Evolutionary conservation across 1,140 invertebrate genomes (phyloP).

Genomic region (Teleopsis dalmanni): DNA sequence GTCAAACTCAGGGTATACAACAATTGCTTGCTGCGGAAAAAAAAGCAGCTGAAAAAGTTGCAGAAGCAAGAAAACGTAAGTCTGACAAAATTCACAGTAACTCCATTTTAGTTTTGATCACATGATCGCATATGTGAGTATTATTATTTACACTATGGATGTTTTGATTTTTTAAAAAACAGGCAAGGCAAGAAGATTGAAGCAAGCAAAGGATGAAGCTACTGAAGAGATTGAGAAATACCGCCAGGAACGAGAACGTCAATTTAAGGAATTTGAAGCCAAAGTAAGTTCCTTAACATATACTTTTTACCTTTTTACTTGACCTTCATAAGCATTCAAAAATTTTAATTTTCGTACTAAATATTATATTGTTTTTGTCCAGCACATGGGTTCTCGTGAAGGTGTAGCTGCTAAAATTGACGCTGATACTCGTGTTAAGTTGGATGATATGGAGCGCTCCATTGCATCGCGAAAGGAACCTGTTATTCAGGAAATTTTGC

Average conservation of each 20-base stretch:
- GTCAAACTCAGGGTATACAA: constrained; percentile 95
- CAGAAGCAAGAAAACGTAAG: constrained; percentile 95
- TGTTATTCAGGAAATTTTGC: constrained; percentile 73
- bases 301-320: no score
- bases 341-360: background rate
- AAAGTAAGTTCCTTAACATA: constrained; percentile 58
- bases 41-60: constrained; percentile 92
- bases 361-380: constrained; percentile 15
- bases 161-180: constrained; percentile 9
- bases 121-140: background rate
- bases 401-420: constrained; percentile 79
- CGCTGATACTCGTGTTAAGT: constrained; percentile 68
- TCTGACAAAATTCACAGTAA: constrained; percentile 22
- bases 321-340: background rate
- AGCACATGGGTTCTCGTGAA: constrained; percentile 83
- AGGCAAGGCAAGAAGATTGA: constrained; percentile 81
- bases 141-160: constrained; percentile 14
- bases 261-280: constrained; percentile 85
- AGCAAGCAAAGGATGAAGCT: constrained; percentile 97
- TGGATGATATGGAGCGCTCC: constrained; percentile 74
- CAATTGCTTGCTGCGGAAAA: constrained; percentile 94
- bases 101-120: background rate
- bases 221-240: constrained; percentile 95
- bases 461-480: constrained; percentile 61
- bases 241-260: constrained; percentile 75